Conservation (phyloP, 2,888 invertebrate genomes). For the Stenotaenia linearis region DNA sequence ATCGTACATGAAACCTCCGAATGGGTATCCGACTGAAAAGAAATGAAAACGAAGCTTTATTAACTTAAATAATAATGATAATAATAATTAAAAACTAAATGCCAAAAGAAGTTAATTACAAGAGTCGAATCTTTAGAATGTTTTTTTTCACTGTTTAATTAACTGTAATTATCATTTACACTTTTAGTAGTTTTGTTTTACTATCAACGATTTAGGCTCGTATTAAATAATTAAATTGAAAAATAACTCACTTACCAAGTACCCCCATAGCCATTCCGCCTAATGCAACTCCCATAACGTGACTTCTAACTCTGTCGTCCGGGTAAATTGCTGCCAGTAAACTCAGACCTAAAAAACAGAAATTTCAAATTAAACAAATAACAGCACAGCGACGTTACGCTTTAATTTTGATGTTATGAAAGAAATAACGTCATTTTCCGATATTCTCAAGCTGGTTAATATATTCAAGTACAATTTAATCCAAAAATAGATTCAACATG, state of each 20-base stretch:
- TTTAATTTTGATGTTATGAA: neutral
- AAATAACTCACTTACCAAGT: conserved; percentile 47
- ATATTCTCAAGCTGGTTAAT: neutral
- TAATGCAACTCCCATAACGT: conserved; percentile 72
- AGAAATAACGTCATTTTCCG: neutral
- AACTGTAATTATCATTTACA: neutral
- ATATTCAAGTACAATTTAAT: neutral
- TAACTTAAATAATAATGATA: neutral
- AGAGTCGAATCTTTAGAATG: neutral
- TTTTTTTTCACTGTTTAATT: neutral
- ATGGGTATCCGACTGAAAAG: conserved; percentile 65
- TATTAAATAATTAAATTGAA: neutral
- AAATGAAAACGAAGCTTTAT: neutral
- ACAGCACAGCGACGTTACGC: neutral
- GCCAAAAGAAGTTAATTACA: neutral
- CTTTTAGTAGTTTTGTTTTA: neutral
- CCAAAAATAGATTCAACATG: neutral
- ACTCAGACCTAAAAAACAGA: conserved; percentile 61
- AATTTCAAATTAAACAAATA: neutral
- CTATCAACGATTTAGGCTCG: neutral
- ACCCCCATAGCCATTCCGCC: conserved; percentile 77
- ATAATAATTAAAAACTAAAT: neutral
- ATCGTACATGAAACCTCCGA: conserved; percentile 71
- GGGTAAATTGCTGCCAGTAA: conserved; percentile 61
- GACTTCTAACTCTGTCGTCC: conserved; percentile 56